These are phyloP conservation scores for Sinocyclocheilus anshuiensis DNA, from an alignment of 2,113 vertebrate species.

Conservation along the genomic window DNA sequence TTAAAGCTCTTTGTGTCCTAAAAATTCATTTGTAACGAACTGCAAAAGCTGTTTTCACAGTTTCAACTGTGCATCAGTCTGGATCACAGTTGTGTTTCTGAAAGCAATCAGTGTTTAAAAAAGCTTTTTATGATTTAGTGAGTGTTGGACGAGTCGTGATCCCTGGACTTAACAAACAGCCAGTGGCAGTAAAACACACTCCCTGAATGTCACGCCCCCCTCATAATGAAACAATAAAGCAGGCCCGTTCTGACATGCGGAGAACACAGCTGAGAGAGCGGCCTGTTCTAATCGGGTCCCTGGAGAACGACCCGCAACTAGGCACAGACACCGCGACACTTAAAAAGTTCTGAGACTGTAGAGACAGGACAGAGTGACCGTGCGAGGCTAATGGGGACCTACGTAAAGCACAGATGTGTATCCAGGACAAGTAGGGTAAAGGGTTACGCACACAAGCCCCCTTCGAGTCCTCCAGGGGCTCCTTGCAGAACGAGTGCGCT, in stretches of 20 bases:
- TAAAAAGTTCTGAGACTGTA: conserved; percentile 67
- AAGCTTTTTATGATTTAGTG: conserved; percentile 67
- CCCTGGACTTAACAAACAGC: conserved; percentile 75
- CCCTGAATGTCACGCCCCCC: conserved; percentile 71
- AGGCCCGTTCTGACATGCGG: conserved; percentile 71
- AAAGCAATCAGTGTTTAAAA: conserved; percentile 42
- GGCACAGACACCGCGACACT: conserved; percentile 55
- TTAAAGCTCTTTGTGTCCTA: neutral
- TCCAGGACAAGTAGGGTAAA: conserved; percentile 48
- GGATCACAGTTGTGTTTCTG: conserved; percentile 41
- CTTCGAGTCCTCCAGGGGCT: conserved; percentile 32
- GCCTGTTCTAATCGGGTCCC: conserved; percentile 72
- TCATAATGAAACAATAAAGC: conserved; percentile 78
- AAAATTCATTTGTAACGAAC: neutral
- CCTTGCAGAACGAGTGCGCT: conserved; percentile 46
- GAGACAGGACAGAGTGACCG: conserved; percentile 28
- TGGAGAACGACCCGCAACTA: conserved; percentile 57
- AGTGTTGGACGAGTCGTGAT: conserved; percentile 70
- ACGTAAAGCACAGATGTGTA: conserved; percentile 60
- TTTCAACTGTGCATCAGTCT: conserved; percentile 32
- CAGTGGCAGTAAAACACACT: conserved; percentile 80
- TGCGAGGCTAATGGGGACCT: conserved; percentile 50
- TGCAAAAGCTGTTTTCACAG: neutral
- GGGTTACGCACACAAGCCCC: conserved; percentile 21
- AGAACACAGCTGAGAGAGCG: conserved; percentile 73